A percentile compares a stretch with the other conserved stretches of the same genome.
phyloP scores from a whole-genome alignment of 2,888 invertebrate species.

The Azorinus chamasolen region DNA sequence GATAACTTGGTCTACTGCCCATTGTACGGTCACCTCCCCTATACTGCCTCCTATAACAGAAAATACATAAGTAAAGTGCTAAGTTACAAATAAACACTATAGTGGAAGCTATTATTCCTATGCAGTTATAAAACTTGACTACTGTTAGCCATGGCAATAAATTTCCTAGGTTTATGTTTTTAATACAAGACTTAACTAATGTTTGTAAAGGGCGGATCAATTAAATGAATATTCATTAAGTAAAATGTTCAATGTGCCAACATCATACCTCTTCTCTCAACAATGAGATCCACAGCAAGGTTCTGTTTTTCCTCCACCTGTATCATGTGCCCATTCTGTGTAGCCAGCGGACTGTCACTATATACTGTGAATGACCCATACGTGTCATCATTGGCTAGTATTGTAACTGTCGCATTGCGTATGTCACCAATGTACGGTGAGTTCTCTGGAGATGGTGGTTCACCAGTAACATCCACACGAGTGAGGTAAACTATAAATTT shows the following conservation, averaged over 20 bases:
- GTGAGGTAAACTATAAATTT: constrained; percentile 75
- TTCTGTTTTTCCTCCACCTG: constrained; percentile 81
- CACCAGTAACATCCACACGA: constrained; percentile 74
- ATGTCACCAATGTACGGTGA: constrained; percentile 75
- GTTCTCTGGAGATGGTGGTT: constrained; percentile 68
- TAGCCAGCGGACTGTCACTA: constrained; percentile 78
- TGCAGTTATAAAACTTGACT: no score
- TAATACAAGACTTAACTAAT: no score
- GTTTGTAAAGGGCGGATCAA: no score
- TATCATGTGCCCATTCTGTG: constrained; percentile 69
- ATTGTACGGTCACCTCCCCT: constrained; percentile 81
- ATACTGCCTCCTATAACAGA: constrained; percentile 80
- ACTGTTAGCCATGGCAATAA: no score
- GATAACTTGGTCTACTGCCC: constrained; percentile 76
- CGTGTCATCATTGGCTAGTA: constrained; percentile 83
- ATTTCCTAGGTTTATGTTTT: no score
- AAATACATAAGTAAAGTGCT: no score
- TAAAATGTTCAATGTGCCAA: no score
- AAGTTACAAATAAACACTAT: no score
- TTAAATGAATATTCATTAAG: no score
- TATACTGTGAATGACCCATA: constrained; percentile 82
- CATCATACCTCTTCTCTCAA: constrained; percentile 82
- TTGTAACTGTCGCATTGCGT: constrained; percentile 74
- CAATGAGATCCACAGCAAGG: constrained; percentile 82
- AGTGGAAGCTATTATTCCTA: no score